Conservation (phyloP, 2,113 vertebrate species). For the Tyrannus savana region DNA sequence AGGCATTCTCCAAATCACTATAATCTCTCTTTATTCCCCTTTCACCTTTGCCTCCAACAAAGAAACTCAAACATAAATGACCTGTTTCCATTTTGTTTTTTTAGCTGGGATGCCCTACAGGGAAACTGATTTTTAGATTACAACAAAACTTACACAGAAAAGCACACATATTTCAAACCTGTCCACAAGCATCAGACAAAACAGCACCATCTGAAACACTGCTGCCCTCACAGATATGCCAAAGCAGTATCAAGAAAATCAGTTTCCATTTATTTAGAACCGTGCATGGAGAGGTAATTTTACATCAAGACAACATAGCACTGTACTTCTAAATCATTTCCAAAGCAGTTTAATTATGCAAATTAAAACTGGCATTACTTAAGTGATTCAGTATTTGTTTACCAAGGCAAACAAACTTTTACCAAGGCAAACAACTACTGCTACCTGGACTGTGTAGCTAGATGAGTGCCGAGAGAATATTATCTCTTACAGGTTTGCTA, state of each 20-base stretch:
- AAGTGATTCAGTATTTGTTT: neutral
- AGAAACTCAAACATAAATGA: neutral
- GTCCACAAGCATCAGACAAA: neutral
- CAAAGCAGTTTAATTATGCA: neutral
- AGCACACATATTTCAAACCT: neutral
- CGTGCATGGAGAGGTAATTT: neutral
- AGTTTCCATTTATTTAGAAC: neutral
- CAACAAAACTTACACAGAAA: neutral
- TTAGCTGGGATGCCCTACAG: neutral
- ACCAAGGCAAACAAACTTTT: neutral
- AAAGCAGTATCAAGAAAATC: neutral
- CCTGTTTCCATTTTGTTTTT: neutral
- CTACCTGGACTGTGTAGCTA: neutral
- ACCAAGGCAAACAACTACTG: neutral
- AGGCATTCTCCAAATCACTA: neutral
- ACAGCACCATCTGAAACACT: neutral
- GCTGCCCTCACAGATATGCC: neutral
- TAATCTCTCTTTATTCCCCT: neutral
- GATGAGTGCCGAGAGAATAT: neutral
- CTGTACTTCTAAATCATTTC: neutral
- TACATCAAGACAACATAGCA: neutral
- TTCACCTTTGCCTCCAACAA: neutral
- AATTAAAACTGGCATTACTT: neutral
- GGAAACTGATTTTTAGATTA: neutral
- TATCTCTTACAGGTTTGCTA: neutral